phyloP scores from a whole-genome alignment of 2,888 invertebrate species.

The Caradrina clavipalpis region DNA sequence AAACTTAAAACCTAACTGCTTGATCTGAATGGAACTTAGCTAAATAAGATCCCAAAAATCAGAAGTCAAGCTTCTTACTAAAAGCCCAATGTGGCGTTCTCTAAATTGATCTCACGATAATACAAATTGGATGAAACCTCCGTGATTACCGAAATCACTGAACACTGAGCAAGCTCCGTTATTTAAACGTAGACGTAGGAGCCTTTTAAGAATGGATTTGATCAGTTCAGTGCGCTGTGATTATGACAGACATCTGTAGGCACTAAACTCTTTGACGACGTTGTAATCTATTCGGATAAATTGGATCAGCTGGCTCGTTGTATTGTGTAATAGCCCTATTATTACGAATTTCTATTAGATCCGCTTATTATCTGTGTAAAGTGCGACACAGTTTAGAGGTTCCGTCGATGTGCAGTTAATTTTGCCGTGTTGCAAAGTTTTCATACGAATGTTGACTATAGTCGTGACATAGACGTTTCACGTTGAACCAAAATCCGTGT shows the following conservation, averaged over 20 bases:
- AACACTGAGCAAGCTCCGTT: conserved; percentile 9
- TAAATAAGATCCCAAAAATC: conserved; percentile 3
- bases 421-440: too few species aligned
- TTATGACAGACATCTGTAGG: conserved; percentile 38
- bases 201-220: conserved; percentile 3
- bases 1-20: background rate
- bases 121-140: conserved; percentile 25
- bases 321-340: conserved; percentile 49
- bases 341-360: conserved; percentile 49
- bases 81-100: conserved; percentile 10
- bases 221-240: conserved; percentile 26
- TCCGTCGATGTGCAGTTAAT: background rate
- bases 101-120: conserved; percentile 28
- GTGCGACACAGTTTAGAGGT: conserved; percentile 11
- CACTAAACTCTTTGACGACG: conserved; percentile 32
- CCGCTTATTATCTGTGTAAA: conserved; percentile 33
- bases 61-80: background rate
- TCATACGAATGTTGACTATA: background rate
- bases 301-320: conserved; percentile 47
- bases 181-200: conserved; percentile 22
- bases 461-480: background rate
- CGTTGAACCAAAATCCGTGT: too few species aligned
- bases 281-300: conserved; percentile 58
- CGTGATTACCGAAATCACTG: conserved; percentile 31
- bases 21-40: background rate